These are phyloP conservation scores for Notothenia coriiceps DNA, from an alignment of 2,113 vertebrate genomes.

Conservation along the genomic window DNA sequence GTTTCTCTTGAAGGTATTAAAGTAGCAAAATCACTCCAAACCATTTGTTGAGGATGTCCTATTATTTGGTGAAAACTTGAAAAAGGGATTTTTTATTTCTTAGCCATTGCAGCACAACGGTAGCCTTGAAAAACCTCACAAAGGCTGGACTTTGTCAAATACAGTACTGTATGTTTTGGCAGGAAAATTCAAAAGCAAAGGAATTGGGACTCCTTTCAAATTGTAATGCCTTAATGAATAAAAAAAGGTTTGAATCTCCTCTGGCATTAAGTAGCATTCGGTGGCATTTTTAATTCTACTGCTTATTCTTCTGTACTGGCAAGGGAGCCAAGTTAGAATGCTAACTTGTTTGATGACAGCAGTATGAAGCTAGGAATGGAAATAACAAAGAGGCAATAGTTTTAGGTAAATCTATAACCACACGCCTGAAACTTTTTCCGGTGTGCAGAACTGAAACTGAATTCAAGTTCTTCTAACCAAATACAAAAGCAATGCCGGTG, in stretches of 20 bases:
- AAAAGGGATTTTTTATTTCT: slow-evolving; percentile 59
- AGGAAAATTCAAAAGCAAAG: background rate
- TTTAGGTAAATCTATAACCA: background rate
- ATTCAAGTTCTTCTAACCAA: slow-evolving; percentile 73
- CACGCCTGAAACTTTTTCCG: slow-evolving; percentile 11
- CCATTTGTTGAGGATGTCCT: slow-evolving; percentile 25
- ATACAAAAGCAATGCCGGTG: slow-evolving; percentile 67
- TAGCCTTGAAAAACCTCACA: slow-evolving; percentile 21
- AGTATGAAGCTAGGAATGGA: slow-evolving; percentile 41
- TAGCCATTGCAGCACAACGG: slow-evolving; percentile 35
- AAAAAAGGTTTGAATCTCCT: slow-evolving; percentile 47
- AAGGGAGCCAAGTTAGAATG: slow-evolving; percentile 17
- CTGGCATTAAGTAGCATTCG: slow-evolving; percentile 11
- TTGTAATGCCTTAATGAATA: slow-evolving; percentile 40
- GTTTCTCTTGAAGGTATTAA: slow-evolving; percentile 12
- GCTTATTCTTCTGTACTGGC: slow-evolving; percentile 25
- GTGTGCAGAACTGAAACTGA: background rate
- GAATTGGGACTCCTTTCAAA: background rate
- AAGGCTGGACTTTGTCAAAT: slow-evolving; percentile 23
- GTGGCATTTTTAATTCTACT: slow-evolving; percentile 12
- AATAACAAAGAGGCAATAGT: slow-evolving; percentile 27
- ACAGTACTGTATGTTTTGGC: slow-evolving; percentile 20
- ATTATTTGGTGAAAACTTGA: slow-evolving; percentile 33
- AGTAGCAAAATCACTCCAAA: slow-evolving; percentile 12
- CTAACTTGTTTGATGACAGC: slow-evolving; percentile 1